Conservation (phyloP, 2,113 vertebrate species). For the Erythrolamprus reginae region DNA sequence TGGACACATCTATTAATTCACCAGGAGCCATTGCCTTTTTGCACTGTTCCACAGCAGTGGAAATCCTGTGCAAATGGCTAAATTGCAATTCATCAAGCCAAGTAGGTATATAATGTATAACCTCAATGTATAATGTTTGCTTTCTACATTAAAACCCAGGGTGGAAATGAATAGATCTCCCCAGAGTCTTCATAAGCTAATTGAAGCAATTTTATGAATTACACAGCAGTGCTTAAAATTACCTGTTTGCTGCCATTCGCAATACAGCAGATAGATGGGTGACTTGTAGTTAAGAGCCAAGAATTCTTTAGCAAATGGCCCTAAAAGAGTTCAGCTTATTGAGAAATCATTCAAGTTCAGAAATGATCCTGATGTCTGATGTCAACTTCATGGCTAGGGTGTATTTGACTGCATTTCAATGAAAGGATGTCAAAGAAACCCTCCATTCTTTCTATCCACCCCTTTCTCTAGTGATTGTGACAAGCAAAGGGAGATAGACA, state of each 20-base stretch:
- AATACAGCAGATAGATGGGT: background rate
- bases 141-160: background rate
- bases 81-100: background rate
- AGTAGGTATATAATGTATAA: background rate
- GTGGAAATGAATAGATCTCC: background rate
- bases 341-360: background rate
- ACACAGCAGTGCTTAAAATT: background rate
- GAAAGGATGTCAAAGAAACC: background rate
- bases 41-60: background rate
- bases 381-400: background rate
- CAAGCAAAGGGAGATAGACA: background rate
- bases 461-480: background rate
- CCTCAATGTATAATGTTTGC: background rate
- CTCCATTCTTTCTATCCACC: background rate
- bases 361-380: background rate
- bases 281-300: background rate
- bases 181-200: background rate
- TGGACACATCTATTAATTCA: background rate
- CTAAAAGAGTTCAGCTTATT: background rate
- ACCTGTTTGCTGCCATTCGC: background rate
- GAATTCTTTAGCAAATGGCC: background rate
- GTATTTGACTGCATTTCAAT: background rate
- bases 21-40: background rate
- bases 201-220: background rate
- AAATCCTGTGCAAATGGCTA: background rate